Evolutionary conservation across 2,113 vertebrate genomes (phyloP), one percentile per base, ranked within the genome.

Genomic region (Gopherus evgoodei): DNA sequence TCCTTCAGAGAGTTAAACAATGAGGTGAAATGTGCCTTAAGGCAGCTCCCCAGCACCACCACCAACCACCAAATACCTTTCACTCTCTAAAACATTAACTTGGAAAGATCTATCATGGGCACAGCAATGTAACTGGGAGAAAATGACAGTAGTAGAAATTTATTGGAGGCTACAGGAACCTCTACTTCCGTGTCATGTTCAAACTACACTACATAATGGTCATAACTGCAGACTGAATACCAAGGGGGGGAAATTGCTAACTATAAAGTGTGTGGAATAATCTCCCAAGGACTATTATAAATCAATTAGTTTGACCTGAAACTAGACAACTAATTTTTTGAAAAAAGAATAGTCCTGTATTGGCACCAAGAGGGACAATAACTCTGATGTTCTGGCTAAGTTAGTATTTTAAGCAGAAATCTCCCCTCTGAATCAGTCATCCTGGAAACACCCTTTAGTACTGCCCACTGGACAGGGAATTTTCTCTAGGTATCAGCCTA

Each of bases 1-100:
- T 44, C 72, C 93, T 89, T 81, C 90, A 81, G 13, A 80, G n/a
- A 84, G 52, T 53, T 52, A 83, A 90, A 96, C 89, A 95, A 87
- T 81, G 35, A 83, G 87, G 57, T 88, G 5, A 88, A 90, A 94
- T 52, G 38, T 96, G 95, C 87, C 89, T 91, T 84, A 57, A 83
- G 38, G 83, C 94, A 96, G 83, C 83, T 96, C 49, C 81, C 94
- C 89, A 72, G 56, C 56, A 57, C 56, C 25, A 57, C 25, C 72
- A 22, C 29, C 88, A 59, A 56, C 21, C 57, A 27, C 35, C 52
- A 52, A 89, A 75, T 31, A 5, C n/a, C 56, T 35, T 42, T 87
- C 85, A 25, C 25, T 47, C 59, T 86, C 81, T 81, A 72, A 96
- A 96, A 72, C 83, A n/a, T 11, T 17, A 76, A 76, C 13, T 69